A percentile compares a stretch with the other conserved stretches of the same genome.
Conservation (phyloP, 1,140 invertebrate species). For the Bombus haemorrhoidalis region DNA sequence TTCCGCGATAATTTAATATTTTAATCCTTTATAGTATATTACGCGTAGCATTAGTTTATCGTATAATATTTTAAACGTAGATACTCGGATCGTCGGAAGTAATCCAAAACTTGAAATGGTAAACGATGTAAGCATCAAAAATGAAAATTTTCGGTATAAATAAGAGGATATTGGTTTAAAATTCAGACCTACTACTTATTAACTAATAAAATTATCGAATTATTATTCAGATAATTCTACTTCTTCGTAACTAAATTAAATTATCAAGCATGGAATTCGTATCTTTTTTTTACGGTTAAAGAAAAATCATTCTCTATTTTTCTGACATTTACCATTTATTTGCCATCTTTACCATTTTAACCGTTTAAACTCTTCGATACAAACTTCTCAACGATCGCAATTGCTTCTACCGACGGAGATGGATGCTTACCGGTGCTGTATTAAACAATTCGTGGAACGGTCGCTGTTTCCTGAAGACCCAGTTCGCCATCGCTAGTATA, state of each 20-base stretch:
- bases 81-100: not conserved
- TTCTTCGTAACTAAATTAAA: too few relatives aligned
- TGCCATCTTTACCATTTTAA: too few relatives aligned
- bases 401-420: slow-evolving; percentile 31
- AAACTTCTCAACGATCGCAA: not conserved
- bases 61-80: slow-evolving; percentile 14
- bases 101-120: not conserved
- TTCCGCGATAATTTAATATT: slow-evolving; percentile 5
- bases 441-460: slow-evolving; percentile 51
- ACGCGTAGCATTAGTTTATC: slow-evolving; percentile 36
- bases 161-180: too few relatives aligned
- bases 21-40: slow-evolving; percentile 3
- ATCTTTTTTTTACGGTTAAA: too few relatives aligned
- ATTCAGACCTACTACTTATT: too few relatives aligned
- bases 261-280: too few relatives aligned
- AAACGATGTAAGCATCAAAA: too few relatives aligned
- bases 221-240: too few relatives aligned
- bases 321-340: too few relatives aligned
- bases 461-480: slow-evolving; percentile 55
- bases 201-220: too few relatives aligned
- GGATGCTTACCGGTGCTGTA: slow-evolving; percentile 58
- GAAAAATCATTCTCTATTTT: too few relatives aligned
- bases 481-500: slow-evolving; percentile 57
- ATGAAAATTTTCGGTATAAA: too few relatives aligned
- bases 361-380: not conserved